A percentile compares a stretch with the other conserved stretches of the same genome.
Conservation (phyloP, 2,113 vertebrate genomes). For the Amia ocellicauda region DNA sequence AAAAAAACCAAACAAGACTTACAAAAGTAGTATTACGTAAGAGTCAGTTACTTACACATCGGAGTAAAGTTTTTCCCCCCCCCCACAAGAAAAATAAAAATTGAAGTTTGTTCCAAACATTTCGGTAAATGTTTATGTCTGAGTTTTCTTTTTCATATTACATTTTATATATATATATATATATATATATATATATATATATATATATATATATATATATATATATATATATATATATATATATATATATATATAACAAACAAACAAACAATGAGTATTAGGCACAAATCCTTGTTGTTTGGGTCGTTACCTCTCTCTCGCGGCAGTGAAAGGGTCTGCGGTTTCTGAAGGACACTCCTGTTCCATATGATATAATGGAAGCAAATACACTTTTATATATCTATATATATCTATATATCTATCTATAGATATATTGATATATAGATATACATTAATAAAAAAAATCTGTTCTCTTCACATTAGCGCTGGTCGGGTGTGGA, state of each 20-base stretch:
- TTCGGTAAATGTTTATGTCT: constrained; percentile 51
- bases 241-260: no score
- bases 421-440: no score
- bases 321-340: constrained; percentile 65
- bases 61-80: constrained; percentile 41
- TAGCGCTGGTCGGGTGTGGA: constrained; percentile 71
- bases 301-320: constrained; percentile 59
- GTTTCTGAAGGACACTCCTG: constrained; percentile 51
- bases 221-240: no score
- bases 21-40: constrained; percentile 62
- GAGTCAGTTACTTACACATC: constrained; percentile 63
- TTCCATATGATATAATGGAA: constrained; percentile 59
- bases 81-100: constrained; percentile 31
- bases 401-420: no score
- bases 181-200: no score
- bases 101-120: constrained; percentile 68
- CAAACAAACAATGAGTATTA: constrained; percentile 75
- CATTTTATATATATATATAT: no score
- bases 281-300: constrained; percentile 72
- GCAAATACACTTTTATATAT: constrained; percentile 33
- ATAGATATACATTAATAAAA: constrained; percentile 43
- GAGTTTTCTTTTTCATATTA: no score
- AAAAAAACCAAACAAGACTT: constrained; percentile 54
- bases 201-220: no score
- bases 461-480: constrained; percentile 70